Percentiles rank a stretch among this genome's conserved stretches.
These are phyloP conservation scores for Ochotona princeps DNA, from an alignment of 2,113 vertebrate genomes.

Conservation along the genomic window DNA sequence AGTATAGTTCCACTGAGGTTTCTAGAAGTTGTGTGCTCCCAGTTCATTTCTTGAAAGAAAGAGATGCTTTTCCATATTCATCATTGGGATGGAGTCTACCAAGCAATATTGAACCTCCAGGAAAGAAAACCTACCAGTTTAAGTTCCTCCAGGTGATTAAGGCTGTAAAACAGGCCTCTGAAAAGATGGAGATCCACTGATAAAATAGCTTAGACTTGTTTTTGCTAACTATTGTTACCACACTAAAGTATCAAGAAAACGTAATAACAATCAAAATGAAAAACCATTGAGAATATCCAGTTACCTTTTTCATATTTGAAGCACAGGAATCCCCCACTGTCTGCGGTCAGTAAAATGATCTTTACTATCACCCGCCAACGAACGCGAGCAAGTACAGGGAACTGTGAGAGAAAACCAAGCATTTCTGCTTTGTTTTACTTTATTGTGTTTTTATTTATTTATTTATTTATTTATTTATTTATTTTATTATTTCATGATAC, in stretches of 20 bases:
- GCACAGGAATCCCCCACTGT: not conserved
- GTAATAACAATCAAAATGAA: constrained; percentile 21
- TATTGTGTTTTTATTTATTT: no score
- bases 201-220: not conserved
- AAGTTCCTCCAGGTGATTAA: not conserved
- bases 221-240: not conserved
- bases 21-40: not conserved
- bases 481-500: no score
- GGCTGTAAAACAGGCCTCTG: not conserved
- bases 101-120: not conserved
- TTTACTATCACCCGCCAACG: not conserved
- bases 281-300: not conserved
- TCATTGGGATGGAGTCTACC: not conserved
- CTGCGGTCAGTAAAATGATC: not conserved
- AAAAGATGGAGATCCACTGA: constrained; percentile 15
- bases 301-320: constrained; percentile 3
- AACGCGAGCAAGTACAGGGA: not conserved
- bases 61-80: not conserved
- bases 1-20: not conserved
- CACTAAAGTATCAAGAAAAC: constrained; percentile 10
- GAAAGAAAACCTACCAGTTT: not conserved
- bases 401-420: not conserved
- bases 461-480: no score
- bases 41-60: not conserved
- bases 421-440: not conserved